Evolutionary conservation across 92 coral and sea anemone genomes (phyloP), one percentile per base, ranked within the genome.

Genomic region (Actinostola sp.): DNA sequence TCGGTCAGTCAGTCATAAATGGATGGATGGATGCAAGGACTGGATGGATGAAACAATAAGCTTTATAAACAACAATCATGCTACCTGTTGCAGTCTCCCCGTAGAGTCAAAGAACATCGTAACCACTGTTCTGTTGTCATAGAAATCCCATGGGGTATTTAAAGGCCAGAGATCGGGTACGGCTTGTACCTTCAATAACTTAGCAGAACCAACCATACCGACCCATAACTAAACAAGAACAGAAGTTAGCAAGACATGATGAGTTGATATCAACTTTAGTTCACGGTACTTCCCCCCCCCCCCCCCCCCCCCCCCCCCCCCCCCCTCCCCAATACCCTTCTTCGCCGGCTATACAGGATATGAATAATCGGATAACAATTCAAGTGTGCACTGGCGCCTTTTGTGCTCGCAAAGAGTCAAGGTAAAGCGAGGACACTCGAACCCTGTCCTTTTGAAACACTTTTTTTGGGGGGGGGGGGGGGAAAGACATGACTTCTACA

Each of bases 11-110:
- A 11, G 51, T 11, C 13, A 25, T 28, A 36, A n/a, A 62, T 57
- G 21, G 28, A 30, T 57, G 59, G 59, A 53, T 53, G 27, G 59
- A 53, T 9, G 6, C 10, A 57, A 1, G 39, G 28, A 29, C 42
- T 48, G 5, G 59, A 53, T 19, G 2, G 30, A 53, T 10, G 26
- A 53, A 53, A 16, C 3, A 53, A 53, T 53, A 25, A 53, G 6
- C 42, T 4, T 36, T 36, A 4, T 36, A 36, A 36, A 36, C 42
- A 36, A 14, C 15, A 48, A 48, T 14, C 34, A 20, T 36, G 70
- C 2, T 36, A 89, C 96, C 92, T 89, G 89, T 71, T 89, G 91
- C 10, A 89, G 86, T 48, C 59, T 74, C 36, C 66, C 71, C 42
- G 49, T 33, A 1, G 86, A 82, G 63, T 89, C 92, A 79, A 79